Evolutionary conservation across 1,140 invertebrate genomes (phyloP), one percentile per base, ranked within the genome.

Genomic region (Lordiphosa stackelbergi): DNA sequence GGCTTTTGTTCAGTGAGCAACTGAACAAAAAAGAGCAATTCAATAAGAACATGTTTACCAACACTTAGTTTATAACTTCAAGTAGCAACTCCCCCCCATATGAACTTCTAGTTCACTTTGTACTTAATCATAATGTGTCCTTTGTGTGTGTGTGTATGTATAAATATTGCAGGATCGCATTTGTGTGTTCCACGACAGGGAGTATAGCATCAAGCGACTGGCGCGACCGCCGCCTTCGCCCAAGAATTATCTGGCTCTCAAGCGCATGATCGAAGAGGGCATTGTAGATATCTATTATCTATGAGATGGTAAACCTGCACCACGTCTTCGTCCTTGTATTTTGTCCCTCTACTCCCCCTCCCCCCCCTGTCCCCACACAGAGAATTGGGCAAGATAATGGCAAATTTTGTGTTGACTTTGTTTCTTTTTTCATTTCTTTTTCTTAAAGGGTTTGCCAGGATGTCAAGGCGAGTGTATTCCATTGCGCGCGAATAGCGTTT

Each of bases 391-490:
- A 28, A 52, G 51, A 63, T 57, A 63, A 65, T 62, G 60, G 60
- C 35, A 57, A 75, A 66, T 79, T 84, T 85, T 85, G 74, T 85
- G 75, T 85, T 81, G 74, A 85, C 77, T 77, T 83, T 77, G 73
- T 83, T 83, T 81, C 72, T 77, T 78, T 85, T 85, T 68, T 84
- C 60, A 66, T 85, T 85, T 85, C 73, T 85, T 85, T 75, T 78
- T 72, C 74, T 89, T 89, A 81, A 88, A 88, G 88, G 89, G 88
- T 77, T 73, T 73, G 85, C 85, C 88, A 86, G 74, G 88, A 87
- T 89, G 89, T 72, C 88, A 88, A 74, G 89, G 88, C 85, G 89
- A 90, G 87, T 90, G 89, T 88, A 90, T 90, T 85, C 89, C 89
- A 85, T 88, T 90, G 70, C 89, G 88, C 73, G 85, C 88, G 69